A percentile compares a stretch with the other conserved stretches of the same genome.
Conservation (phyloP, 2,797 vertebrate species). For the Fratercula arctica region DNA sequence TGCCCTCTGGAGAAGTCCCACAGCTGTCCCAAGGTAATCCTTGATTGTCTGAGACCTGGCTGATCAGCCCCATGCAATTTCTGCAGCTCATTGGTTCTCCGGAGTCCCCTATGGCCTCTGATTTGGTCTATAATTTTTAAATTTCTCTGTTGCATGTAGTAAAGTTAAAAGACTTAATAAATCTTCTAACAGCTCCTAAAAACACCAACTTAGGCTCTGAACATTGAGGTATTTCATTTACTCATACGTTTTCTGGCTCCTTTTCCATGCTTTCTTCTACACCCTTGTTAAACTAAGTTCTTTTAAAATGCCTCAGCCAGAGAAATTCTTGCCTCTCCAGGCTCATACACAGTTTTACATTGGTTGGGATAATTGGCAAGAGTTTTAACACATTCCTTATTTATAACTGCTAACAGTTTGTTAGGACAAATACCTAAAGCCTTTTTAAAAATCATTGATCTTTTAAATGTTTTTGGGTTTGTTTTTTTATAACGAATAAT, state of each 20-base stretch:
- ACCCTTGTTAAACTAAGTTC: slow-evolving; percentile 53
- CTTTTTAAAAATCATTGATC: slow-evolving; percentile 50
- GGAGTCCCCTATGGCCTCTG: not conserved
- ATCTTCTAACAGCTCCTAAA: slow-evolving; percentile 67
- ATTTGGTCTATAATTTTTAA: slow-evolving; percentile 34
- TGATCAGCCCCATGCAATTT: not conserved
- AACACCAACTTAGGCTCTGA: slow-evolving; percentile 53
- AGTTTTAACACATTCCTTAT: slow-evolving; percentile 65
- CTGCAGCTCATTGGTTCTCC: not conserved
- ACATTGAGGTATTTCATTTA: slow-evolving; percentile 63
- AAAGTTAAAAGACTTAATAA: slow-evolving; percentile 70
- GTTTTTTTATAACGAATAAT: not conserved
- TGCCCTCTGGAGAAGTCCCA: not conserved
- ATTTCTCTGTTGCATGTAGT: slow-evolving; percentile 58
- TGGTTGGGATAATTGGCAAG: slow-evolving; percentile 43
- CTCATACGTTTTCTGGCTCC: slow-evolving; percentile 57
- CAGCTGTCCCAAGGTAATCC: not conserved
- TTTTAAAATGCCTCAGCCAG: slow-evolving; percentile 43
- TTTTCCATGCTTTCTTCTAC: slow-evolving; percentile 59
- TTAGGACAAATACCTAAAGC: slow-evolving; percentile 65
- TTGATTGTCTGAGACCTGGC: not conserved
- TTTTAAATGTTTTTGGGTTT: not conserved
- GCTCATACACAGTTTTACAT: slow-evolving; percentile 25
- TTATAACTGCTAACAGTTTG: slow-evolving; percentile 67
- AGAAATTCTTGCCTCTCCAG: slow-evolving; percentile 49